Base-by-base conservation (phyloP, 2,113 vertebrate species). In the Alouatta palliata region DNA sequence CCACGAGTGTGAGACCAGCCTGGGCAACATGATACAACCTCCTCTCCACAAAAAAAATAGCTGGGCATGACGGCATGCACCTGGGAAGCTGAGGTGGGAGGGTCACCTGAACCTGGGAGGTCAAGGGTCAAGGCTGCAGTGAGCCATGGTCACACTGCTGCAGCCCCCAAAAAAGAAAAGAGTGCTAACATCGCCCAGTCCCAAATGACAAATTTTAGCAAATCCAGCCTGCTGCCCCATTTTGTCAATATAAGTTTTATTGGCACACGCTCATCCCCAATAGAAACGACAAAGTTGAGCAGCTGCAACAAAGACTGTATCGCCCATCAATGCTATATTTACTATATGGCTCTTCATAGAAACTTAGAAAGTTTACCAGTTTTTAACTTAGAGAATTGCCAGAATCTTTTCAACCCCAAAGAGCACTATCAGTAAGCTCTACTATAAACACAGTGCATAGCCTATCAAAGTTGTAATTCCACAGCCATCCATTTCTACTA, bases 371-470 rank as follows among this genome's bases (percentile, higher is more conserved):
- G 5, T 77, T 25, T 76, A 47, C 47, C 54, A 27, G 40, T 66
- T 11, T 82, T 94, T 70, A 70, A 93, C 40, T 75, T 64, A 43
- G 40, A 82, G 35, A 52, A 9, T 8, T 86, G 37, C 49, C 47
- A 80, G n/a, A 94, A 56, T 73, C 40, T 88, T 82, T 66, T 30
- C 10, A 6, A 40, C 6, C 75, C 71, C 40, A 86, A 93, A 73
- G 0, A 79, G 19, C 27, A 92, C 61, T 75, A 68, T 86, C 56
- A 81, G 71, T 80, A 88, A 84, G 30, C 58, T 81, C 52, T 75
- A 82, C 71, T 89, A 52, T 91, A 92, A 95, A 83, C 91, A 64
- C 5, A 89, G 40, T 76, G 49, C 87, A 93, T 27, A 84, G 21
- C 16, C 76, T 91, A 23, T 80, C 61, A 56, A 95, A 93, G 81